Conservation (phyloP, 2,888 invertebrate genomes). For the Brassicogethes aeneus region DNA sequence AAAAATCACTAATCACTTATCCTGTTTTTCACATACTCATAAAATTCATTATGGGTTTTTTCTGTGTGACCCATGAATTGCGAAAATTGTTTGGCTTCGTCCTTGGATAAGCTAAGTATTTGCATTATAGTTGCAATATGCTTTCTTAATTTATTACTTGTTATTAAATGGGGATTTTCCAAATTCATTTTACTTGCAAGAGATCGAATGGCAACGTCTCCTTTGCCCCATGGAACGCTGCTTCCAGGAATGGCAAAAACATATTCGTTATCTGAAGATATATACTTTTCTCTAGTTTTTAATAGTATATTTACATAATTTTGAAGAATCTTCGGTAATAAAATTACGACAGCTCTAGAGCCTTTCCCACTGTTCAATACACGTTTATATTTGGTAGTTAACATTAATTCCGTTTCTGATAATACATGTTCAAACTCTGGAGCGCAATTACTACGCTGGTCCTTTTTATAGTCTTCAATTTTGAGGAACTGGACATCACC, state of each 20-base stretch:
- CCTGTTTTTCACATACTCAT: constrained; percentile 17
- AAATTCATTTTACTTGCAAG: constrained; percentile 18
- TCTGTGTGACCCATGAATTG: too few relatives aligned
- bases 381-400: constrained; percentile 21
- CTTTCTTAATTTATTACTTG: constrained; percentile 22
- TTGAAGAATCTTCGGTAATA: constrained; percentile 21
- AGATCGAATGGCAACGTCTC: constrained; percentile 21
- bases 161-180: constrained; percentile 16
- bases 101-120: constrained; percentile 18
- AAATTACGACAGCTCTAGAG: constrained; percentile 22
- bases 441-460: constrained; percentile 11
- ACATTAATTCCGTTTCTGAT: constrained; percentile 16
- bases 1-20: too few relatives aligned
- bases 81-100: constrained; percentile 15
- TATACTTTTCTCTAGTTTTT: constrained; percentile 19
- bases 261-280: constrained; percentile 22
- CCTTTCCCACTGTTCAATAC: constrained; percentile 25
- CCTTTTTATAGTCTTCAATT: constrained; percentile 14
- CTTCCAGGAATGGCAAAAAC: constrained; percentile 22
- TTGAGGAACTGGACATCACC: constrained; percentile 19
- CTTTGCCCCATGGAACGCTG: constrained; percentile 22
- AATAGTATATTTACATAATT: constrained; percentile 18
- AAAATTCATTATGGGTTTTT: constrained; percentile 16
- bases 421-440: constrained; percentile 18
- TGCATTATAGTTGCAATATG: constrained; percentile 24